Percentiles rank a stretch among this genome's conserved stretches.
Evolutionary conservation across 2,113 vertebrate genomes (phyloP).

Genomic region (Dicrurus megarhynchus): DNA sequence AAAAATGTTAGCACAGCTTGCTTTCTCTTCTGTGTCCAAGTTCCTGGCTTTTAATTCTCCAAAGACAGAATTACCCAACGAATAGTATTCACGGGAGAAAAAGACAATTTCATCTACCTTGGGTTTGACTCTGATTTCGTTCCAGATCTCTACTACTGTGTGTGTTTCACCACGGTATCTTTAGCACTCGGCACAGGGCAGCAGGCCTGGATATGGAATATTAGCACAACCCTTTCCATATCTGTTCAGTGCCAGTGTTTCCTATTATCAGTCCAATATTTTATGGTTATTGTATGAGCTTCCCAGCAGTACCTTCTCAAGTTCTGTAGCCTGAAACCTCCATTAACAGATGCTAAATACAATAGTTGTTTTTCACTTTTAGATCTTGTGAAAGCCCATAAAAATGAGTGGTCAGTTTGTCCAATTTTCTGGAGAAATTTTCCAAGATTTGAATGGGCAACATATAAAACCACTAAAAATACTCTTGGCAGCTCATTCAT

Average conservation of each 20-base stretch:
- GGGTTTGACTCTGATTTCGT: neutral
- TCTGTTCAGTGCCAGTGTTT: conserved; percentile 53
- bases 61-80: neutral
- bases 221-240: conserved; percentile 46
- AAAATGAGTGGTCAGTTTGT: conserved; percentile 61
- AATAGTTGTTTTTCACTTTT: conserved; percentile 62
- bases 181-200: neutral
- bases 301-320: conserved; percentile 56
- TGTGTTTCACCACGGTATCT: neutral
- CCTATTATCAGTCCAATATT: conserved; percentile 61
- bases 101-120: neutral
- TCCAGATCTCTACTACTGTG: conserved; percentile 37
- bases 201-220: conserved; percentile 25
- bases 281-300: conserved; percentile 57
- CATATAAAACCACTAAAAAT: conserved; percentile 67
- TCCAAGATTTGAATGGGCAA: conserved; percentile 64
- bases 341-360: conserved; percentile 63
- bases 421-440: conserved; percentile 65
- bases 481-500: conserved; percentile 50
- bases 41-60: neutral
- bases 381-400: conserved; percentile 46
- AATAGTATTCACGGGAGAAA: neutral
- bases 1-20: neutral
- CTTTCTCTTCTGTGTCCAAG: neutral
- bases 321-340: conserved; percentile 54